These are phyloP conservation scores for Acronicta aceris DNA, from an alignment of 2,888 invertebrate species.

Conservation along the genomic window DNA sequence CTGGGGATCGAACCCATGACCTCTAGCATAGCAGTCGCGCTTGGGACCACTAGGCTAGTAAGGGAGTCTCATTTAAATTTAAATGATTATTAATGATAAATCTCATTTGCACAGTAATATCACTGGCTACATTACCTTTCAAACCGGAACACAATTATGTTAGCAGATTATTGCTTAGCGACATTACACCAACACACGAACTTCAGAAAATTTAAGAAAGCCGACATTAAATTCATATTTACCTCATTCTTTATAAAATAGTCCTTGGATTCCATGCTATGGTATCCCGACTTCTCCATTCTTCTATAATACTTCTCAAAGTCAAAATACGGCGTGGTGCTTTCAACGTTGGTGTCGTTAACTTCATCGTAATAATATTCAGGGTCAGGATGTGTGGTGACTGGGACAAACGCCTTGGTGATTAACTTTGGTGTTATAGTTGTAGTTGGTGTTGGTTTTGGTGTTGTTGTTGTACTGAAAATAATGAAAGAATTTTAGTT, in stretches of 20 bases:
- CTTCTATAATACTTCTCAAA: constrained; percentile 1
- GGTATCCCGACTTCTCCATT: constrained; percentile 17
- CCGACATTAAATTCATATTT: no score
- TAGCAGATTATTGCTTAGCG: no score
- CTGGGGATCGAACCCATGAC: no score
- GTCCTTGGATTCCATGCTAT: constrained; percentile 46
- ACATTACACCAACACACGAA: no score
- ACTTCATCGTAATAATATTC: constrained; percentile 10
- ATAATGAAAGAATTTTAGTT: neutral
- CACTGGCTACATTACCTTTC: no score
- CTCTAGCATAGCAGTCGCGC: no score
- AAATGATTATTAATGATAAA: no score
- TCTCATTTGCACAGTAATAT: no score
- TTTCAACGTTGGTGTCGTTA: fast-evolving
- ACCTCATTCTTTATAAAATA: constrained; percentile 67
- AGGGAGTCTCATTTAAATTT: no score
- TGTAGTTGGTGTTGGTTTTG: neutral
- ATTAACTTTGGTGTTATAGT: neutral
- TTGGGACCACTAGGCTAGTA: no score
- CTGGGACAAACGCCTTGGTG: neutral
- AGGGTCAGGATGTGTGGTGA: fast-evolving
- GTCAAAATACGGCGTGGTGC: neutral
- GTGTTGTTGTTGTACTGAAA: neutral
- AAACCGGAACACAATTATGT: no score
- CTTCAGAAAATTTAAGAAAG: no score